Evolutionary conservation across 2,888 invertebrate genomes (phyloP).

Genomic region (Antitype chi): DNA sequence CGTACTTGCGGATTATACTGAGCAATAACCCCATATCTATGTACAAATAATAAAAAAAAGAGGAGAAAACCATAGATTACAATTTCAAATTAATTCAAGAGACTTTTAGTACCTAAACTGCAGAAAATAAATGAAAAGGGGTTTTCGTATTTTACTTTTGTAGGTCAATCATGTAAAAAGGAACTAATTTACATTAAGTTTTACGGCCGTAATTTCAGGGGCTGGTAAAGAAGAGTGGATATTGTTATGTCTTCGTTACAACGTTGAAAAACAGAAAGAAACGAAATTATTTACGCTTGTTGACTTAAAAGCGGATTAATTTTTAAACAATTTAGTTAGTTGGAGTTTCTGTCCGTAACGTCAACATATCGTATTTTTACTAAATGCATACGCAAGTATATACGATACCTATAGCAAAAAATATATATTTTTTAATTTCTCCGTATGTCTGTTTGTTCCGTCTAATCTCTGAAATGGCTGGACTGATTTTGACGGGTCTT

Average conservation of each 20-base stretch:
- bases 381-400: too few species aligned
- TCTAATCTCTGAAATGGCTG: too few species aligned
- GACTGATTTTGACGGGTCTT: too few species aligned
- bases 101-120: slow-evolving; percentile 37
- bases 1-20: slow-evolving; percentile 53
- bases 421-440: too few species aligned
- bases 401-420: too few species aligned
- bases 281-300: slow-evolving; percentile 21
- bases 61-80: slow-evolving; percentile 40
- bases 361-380: too few species aligned
- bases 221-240: slow-evolving; percentile 20
- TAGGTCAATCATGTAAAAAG: slow-evolving; percentile 46
- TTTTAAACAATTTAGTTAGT: slow-evolving; percentile 28
- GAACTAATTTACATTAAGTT: slow-evolving; percentile 58
- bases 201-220: slow-evolving; percentile 45
- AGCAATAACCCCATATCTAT: slow-evolving; percentile 39
- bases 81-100: slow-evolving; percentile 49
- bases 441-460: too few species aligned
- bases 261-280: slow-evolving; percentile 32
- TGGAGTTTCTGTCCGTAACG: background rate
- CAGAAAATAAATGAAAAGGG: slow-evolving; percentile 41
- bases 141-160: slow-evolving; percentile 42
- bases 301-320: slow-evolving; percentile 34
- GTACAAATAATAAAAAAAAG: slow-evolving; percentile 55
- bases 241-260: slow-evolving; percentile 46